A percentile compares a stretch with the other conserved stretches of the same genome.
Conservation (phyloP, 2,113 vertebrate genomes). For the Lethenteron reissneri region DNA sequence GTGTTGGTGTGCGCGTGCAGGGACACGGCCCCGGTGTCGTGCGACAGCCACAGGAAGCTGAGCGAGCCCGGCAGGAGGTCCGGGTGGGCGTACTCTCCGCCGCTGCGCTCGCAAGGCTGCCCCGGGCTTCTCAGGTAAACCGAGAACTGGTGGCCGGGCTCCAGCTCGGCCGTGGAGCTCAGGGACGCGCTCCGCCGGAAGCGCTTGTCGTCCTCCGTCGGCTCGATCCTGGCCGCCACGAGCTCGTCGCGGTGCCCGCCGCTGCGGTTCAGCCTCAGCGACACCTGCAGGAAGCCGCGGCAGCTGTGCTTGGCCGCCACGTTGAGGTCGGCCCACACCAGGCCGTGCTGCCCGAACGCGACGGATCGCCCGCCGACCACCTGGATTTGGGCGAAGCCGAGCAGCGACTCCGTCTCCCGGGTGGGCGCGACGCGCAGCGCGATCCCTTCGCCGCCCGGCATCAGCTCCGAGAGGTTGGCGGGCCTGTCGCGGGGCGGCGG, state of each 20-base stretch:
- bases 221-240: conserved; percentile 38
- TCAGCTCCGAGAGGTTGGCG: conserved; percentile 32
- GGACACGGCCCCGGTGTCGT: conserved; percentile 44
- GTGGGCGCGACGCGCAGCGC: conserved; percentile 6
- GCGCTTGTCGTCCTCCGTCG: conserved; percentile 30
- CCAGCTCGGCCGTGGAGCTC: conserved; percentile 35
- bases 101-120: conserved; percentile 53
- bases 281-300: conserved; percentile 56
- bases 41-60: conserved; percentile 57
- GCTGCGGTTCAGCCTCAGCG: conserved; percentile 34
- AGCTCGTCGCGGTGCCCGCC: conserved; percentile 31
- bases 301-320: conserved; percentile 51
- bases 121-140: conserved; percentile 43
- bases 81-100: conserved; percentile 9
- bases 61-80: conserved; percentile 32
- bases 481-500: conserved; percentile 16
- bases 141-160: conserved; percentile 34
- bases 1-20: conserved; percentile 44
- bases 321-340: conserved; percentile 52
- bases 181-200: conserved; percentile 41
- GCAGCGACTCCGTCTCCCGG: background rate
- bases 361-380: conserved; percentile 16
- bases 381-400: conserved; percentile 23
- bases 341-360: conserved; percentile 38
- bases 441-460: conserved; percentile 32